phyloP scores from a whole-genome alignment of 2,797 vertebrate species.

The Oophaga sylvatica region DNA sequence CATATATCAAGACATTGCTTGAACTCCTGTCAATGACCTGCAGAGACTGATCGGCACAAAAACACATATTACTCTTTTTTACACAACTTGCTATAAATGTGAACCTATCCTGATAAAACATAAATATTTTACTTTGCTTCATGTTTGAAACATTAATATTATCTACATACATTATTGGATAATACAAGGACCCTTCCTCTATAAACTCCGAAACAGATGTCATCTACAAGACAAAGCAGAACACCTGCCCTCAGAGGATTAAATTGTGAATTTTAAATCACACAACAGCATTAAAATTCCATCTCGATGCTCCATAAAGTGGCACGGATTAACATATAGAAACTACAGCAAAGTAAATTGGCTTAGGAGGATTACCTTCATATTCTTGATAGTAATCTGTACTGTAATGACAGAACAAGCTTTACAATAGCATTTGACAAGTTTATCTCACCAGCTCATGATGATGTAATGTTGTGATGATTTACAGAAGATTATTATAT shows the following conservation, averaged over 20 bases:
- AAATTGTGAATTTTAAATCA: constrained; percentile 5
- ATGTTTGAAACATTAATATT: not conserved
- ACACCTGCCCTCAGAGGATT: constrained; percentile 9
- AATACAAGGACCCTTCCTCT: not conserved
- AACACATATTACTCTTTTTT: too few species aligned
- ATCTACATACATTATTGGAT: not conserved
- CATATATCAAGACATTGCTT: too few species aligned
- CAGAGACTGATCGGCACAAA: too few species aligned
- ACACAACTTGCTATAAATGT: not conserved
- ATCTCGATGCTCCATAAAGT: constrained; percentile 11
- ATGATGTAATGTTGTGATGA: constrained; percentile 12
- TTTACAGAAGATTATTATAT: not conserved
- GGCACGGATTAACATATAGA: constrained; percentile 31
- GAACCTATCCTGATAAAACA: too few species aligned
- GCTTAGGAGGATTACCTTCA: constrained; percentile 46
- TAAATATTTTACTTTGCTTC: not conserved
- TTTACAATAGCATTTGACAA: constrained; percentile 34
- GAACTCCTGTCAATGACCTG: too few species aligned
- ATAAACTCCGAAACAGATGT: not conserved
- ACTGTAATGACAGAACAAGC: constrained; percentile 41
- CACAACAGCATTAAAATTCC: constrained; percentile 35
- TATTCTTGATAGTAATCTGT: constrained; percentile 45
- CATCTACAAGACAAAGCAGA: not conserved
- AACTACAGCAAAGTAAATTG: constrained; percentile 31
- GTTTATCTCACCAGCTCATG: constrained; percentile 36